phyloP scores from a whole-genome alignment of 2,113 vertebrate genomes.

The Marcusenius ussheri region DNA sequence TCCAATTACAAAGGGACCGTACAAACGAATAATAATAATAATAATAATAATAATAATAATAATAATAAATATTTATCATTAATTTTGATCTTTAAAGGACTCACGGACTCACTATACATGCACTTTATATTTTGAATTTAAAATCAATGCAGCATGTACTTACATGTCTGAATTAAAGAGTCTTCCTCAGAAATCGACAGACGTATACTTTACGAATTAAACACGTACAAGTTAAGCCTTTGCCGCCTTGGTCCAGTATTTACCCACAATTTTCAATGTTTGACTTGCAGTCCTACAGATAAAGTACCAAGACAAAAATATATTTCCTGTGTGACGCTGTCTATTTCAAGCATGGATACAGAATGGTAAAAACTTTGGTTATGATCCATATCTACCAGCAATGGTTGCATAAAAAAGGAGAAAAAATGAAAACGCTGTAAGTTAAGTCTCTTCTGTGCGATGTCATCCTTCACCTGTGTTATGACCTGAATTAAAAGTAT shows the following conservation, averaged over 20 bases:
- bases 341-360: not conserved
- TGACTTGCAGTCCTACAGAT: not conserved
- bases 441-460: conserved; percentile 44
- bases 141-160: not conserved
- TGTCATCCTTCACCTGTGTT: conserved; percentile 41
- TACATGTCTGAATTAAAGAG: not conserved
- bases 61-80: not conserved
- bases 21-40: not conserved
- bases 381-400: conserved; percentile 50
- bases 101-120: not conserved
- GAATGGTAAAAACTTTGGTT: conserved; percentile 12
- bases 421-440: conserved; percentile 11
- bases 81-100: not conserved
- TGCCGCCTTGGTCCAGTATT: not conserved
- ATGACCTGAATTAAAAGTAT: conserved; percentile 40
- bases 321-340: not conserved
- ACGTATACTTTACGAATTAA: not conserved
- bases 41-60: not conserved
- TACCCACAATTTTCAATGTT: not conserved
- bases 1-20: not conserved
- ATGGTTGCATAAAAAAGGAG: conserved; percentile 33
- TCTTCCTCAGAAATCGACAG: not conserved
- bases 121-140: not conserved
- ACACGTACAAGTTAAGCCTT: not conserved
- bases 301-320: not conserved